A percentile compares a stretch with the other conserved stretches of the same genome.
phyloP scores from a whole-genome alignment of 2,113 vertebrate species.

The Empidonax alnorum region DNA sequence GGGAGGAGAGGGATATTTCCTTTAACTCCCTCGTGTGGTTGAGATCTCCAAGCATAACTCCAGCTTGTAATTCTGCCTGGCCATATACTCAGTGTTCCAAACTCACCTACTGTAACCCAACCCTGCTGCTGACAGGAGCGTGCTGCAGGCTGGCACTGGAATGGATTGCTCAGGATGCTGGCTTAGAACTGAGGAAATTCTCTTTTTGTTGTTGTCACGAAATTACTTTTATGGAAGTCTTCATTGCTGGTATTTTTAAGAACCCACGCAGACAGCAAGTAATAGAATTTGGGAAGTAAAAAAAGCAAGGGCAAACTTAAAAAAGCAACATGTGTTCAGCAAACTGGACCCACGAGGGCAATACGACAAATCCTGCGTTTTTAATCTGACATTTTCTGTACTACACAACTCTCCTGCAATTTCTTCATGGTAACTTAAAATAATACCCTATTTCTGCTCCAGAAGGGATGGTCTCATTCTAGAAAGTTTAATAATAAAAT shows the following conservation, averaged over 20 bases:
- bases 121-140: neutral
- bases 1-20: neutral
- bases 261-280: neutral
- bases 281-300: neutral
- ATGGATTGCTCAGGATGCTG: neutral
- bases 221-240: neutral
- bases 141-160: neutral
- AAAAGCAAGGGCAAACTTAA: neutral
- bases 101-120: neutral
- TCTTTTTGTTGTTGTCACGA: neutral
- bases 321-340: conserved; percentile 26
- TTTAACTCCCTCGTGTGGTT: rapidly evolving
- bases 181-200: neutral
- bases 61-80: neutral
- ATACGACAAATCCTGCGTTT: neutral
- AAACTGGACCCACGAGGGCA: neutral
- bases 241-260: conserved; percentile 15
- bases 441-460: neutral
- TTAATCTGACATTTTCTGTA: neutral
- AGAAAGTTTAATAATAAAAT: neutral
- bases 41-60: neutral
- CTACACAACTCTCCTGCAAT: neutral
- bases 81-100: rapidly evolving
- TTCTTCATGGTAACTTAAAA: neutral
- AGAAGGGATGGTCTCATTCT: neutral